These are phyloP conservation scores for Leptobrachium ailaonicum DNA, from an alignment of 2,113 vertebrate genomes.

Conservation along the genomic window DNA sequence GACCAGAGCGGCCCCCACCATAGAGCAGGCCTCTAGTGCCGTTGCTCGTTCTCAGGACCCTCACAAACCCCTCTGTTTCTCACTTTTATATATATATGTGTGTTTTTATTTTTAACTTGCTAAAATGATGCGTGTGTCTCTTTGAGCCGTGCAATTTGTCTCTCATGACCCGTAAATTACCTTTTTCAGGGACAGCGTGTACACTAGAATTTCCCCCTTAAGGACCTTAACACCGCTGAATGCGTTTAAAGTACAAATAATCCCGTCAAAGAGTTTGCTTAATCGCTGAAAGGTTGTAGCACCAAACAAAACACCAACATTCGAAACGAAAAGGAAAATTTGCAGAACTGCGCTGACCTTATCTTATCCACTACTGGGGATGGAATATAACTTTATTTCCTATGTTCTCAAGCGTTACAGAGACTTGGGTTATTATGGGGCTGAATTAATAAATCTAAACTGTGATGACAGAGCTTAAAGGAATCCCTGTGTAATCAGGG, in stretches of 20 bases:
- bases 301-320: slow-evolving; percentile 1
- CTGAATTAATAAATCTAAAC: no score
- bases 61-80: no score
- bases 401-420: no score
- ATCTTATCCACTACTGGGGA: not conserved
- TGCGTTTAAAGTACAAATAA: slow-evolving; percentile 38
- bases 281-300: slow-evolving; percentile 11
- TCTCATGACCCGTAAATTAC: slow-evolving; percentile 1
- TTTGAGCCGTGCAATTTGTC: slow-evolving; percentile 1
- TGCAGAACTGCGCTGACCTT: slow-evolving; percentile 2
- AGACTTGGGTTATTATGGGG: no score
- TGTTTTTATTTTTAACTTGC: not conserved
- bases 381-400: no score
- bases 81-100: no score
- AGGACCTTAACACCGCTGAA: slow-evolving; percentile 25
- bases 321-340: not conserved
- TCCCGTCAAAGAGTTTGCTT: slow-evolving; percentile 28
- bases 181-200: slow-evolving; percentile 30
- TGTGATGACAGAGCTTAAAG: no score
- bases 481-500: no score
- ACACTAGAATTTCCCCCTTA: slow-evolving; percentile 17
- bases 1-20: no score
- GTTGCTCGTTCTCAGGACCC: no score
- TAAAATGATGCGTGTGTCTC: not conserved
- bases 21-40: no score